Evolutionary conservation across 1,140 invertebrate species (phyloP), one percentile per base, ranked within the genome.

Genomic region (Zaprionus tsacasi): DNA sequence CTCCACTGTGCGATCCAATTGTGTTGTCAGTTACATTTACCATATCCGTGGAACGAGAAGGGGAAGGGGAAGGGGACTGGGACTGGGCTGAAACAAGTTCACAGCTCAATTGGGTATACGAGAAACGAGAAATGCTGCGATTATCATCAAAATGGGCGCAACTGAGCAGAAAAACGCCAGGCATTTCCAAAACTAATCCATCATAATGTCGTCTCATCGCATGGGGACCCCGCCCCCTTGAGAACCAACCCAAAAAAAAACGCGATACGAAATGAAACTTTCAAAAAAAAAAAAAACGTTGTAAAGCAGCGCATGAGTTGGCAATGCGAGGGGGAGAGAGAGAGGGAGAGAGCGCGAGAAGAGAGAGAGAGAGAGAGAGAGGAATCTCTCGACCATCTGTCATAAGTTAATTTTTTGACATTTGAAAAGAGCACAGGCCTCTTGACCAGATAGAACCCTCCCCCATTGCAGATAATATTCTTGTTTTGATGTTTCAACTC

Each of bases 341-440:
- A 21, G 27, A 54, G 40, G 10, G 30, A 12, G 25, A 45, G n/a
- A 7, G n/a, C n/a, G n/a, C n/a, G n/a, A n/a, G 21, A 2, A 7
- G 12, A 48, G 4, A 25, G 48, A 55, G 25, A 36, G 21, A 54
- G 38, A 35, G 12, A 56, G 30, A 30, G 54, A 52, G 57, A n/a
- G 45, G 50, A 21, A 45, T 76, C 70, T 7, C 17, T 56, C 38
- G 63, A 21, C 78, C 81, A 86, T 85, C 81, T 81, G 82, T 86
- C 82, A 86, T 86, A 86, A 87, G 82, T 87, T 87, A 79, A 87
- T 87, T 86, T 15, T 86, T 61, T 87, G 82, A 86, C 82, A 82
- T 76, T 70, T 87, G 82, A 81, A 86, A 71, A 71, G 70, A 86
- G 70, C 54, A 70, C 55, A 27, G 59, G 30, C 11, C 36, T 25